A percentile compares a stretch with the other conserved stretches of the same genome.
phyloP scores from a whole-genome alignment of 35 echinoderm and acorn worm species.

The Heliocidaris tuberculata region DNA sequence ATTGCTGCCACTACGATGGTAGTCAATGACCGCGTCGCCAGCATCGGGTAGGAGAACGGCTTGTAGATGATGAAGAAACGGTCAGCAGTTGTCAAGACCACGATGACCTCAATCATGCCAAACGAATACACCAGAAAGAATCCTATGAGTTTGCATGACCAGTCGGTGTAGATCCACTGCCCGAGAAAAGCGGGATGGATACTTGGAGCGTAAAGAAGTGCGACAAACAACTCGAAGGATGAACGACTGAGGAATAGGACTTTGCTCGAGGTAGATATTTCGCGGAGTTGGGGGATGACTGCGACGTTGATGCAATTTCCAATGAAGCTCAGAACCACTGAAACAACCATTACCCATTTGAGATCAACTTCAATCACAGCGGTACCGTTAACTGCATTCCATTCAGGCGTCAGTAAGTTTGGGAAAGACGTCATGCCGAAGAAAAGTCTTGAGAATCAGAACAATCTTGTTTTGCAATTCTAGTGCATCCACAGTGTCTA shows the following conservation, averaged over 20 bases:
- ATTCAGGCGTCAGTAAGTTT: background rate
- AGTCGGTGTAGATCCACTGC: constrained; percentile 1
- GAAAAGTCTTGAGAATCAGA: background rate
- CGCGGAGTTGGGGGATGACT: background rate
- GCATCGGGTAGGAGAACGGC: background rate
- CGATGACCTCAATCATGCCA: constrained; percentile 17
- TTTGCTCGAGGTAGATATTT: background rate
- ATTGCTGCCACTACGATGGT: background rate
- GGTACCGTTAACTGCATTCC: background rate
- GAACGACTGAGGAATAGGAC: background rate
- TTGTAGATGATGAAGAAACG: constrained; percentile 25
- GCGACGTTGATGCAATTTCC: constrained; percentile 16
- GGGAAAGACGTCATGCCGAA: background rate
- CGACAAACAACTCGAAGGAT: background rate
- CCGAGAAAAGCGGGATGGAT: background rate
- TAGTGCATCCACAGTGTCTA: background rate
- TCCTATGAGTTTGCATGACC: constrained; percentile 5
- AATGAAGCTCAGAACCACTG: background rate
- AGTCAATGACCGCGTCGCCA: background rate
- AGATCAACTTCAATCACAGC: background rate
- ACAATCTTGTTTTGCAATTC: background rate
- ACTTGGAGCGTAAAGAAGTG: background rate
- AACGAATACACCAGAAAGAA: constrained; percentile 16
- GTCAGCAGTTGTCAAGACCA: background rate
- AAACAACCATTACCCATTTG: constrained; percentile 2